Conservation (phyloP, 2,113 vertebrate species). For the Phoxinus phoxinus region DNA sequence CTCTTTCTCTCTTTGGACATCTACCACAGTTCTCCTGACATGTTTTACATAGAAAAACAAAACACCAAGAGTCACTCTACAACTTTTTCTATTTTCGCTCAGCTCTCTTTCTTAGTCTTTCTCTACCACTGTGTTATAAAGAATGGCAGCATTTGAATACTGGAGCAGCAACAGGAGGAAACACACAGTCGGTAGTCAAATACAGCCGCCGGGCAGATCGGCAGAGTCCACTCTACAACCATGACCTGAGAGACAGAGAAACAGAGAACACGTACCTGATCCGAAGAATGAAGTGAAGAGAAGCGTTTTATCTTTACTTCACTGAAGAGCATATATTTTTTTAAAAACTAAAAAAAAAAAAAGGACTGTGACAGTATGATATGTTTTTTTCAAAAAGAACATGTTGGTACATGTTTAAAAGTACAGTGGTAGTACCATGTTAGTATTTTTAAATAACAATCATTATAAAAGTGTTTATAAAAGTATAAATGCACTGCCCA, state of each 20-base stretch:
- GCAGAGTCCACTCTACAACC: background rate
- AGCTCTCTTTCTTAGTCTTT: background rate
- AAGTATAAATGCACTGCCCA: too few relatives aligned
- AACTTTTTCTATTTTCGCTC: too few relatives aligned
- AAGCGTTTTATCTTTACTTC: background rate
- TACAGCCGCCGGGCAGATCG: background rate
- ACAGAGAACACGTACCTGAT: background rate
- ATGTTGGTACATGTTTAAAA: background rate
- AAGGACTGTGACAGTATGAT: background rate
- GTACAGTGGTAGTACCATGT: background rate
- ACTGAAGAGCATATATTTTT: background rate
- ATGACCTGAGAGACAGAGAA: background rate
- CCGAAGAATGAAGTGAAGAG: background rate
- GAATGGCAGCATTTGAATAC: slow-evolving; percentile 52
- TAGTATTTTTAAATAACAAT: background rate
- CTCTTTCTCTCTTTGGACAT: background rate
- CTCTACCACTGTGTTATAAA: background rate
- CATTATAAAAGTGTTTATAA: too few relatives aligned
- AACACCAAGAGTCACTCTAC: background rate
- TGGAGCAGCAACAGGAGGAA: slow-evolving; percentile 51
- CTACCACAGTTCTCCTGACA: background rate
- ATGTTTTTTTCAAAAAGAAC: background rate
- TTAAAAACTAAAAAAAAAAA: too few relatives aligned
- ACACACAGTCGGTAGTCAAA: slow-evolving; percentile 48
- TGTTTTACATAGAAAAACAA: slow-evolving; percentile 23